Evolutionary conservation across 2,888 invertebrate genomes (phyloP).

Genomic region (Lithophane semibrunnea): DNA sequence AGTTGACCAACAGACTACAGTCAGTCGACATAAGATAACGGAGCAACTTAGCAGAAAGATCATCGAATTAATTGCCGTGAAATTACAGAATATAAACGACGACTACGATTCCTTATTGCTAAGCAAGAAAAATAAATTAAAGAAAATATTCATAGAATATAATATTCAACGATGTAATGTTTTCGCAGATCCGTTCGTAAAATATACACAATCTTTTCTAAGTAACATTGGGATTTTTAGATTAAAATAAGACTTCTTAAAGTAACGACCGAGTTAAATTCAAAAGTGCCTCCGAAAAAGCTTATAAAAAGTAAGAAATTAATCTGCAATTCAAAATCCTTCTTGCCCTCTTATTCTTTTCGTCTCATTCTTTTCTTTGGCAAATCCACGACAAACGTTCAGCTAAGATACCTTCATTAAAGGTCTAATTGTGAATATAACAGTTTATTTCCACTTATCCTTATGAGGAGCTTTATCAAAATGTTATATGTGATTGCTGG

Average conservation of each 20-base stretch:
- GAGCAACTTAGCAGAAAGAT: constrained; percentile 23
- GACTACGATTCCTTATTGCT: constrained; percentile 3
- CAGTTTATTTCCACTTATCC: constrained; percentile 55
- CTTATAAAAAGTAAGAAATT: constrained; percentile 85
- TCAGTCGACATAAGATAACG: constrained; percentile 24
- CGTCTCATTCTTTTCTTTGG: constrained; percentile 72
- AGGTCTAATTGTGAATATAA: constrained; percentile 66
- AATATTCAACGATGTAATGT: constrained; percentile 24
- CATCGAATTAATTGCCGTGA: constrained; percentile 31
- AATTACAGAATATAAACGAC: constrained; percentile 28
- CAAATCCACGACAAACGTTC: constrained; percentile 74
- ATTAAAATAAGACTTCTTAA: constrained; percentile 74
- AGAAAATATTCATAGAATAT: constrained; percentile 22
- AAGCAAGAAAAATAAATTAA: constrained; percentile 15
- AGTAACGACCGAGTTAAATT: constrained; percentile 79
- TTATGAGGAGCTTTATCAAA: constrained; percentile 34
- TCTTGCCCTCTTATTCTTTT: constrained; percentile 77
- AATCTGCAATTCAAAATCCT: constrained; percentile 86
- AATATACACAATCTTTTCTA: constrained; percentile 62
- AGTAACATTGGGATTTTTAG: constrained; percentile 68
- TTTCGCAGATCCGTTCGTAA: constrained; percentile 39
- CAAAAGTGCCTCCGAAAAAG: constrained; percentile 79
- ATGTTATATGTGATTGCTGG: not conserved
- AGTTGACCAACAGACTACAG: constrained; percentile 32
- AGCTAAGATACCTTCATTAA: constrained; percentile 62